Base-by-base conservation (phyloP, 1,140 invertebrate species). In the Achroia grisella region DNA sequence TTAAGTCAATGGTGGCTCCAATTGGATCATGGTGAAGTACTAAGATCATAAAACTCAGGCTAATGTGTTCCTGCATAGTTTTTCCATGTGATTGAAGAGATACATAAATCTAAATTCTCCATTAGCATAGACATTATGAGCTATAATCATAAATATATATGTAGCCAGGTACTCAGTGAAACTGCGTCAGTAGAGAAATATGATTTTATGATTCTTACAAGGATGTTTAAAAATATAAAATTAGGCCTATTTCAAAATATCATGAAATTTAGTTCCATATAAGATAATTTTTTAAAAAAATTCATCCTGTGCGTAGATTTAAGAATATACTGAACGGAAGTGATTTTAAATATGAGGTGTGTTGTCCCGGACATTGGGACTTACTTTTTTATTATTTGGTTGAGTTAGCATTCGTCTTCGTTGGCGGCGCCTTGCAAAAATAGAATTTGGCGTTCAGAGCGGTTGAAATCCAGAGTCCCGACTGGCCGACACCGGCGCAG, bases 351-450 rank as follows among this genome's bases (percentile, higher is more conserved):
- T 15, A 47, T 34, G 30, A 47, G 40, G 33, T 44, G 17, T 23
- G 2, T 23, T 23, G 17, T 23, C 17, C 2, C 17, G 17, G 6
- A 23, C 17, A 23, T 44, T 41, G 42, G 46, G 27, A 23, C 17
- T 35, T 37, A 39, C 45, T 63, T 72, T 67, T 70, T 73, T 69
- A 60, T 66, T 69, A 70, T 75, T 77, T 59, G 51, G 57, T 71
- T 59, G 59, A 70, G 61, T 68, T 71, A 61, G 64, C 67, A 70
- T 72, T 71, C 66, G 62, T 72, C 61, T 68, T 50, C 61, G 66
- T 62, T 67, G 69, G 71, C 76, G 73, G 82, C 79, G 80, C 69
- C 67, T 77, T 67, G 81, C 81, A 70, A 86, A 86, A 86, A 86
- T 86, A 86, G 80, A 83, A 68, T 85, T 76, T 82, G 79, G 82